Evolutionary conservation across 2,797 vertebrate species (phyloP).

Genomic region (Dendrocincla tyrannina): DNA sequence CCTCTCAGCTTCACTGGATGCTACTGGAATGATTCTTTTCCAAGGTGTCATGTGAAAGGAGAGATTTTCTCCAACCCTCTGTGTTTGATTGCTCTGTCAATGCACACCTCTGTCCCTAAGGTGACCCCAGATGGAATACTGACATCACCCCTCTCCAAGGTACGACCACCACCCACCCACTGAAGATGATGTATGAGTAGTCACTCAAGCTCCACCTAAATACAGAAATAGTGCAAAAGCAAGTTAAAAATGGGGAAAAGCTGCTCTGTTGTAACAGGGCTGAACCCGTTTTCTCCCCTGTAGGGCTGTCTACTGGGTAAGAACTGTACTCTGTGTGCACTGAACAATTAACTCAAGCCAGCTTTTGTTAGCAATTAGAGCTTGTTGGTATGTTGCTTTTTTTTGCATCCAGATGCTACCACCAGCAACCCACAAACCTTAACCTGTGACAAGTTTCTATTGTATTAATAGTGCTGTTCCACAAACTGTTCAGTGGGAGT

Average conservation of each 20-base stretch:
- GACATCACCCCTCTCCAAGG: neutral
- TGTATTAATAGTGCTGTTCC: too few species aligned
- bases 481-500: neutral
- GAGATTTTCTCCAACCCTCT: neutral
- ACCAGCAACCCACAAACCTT: neutral
- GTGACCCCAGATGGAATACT: neutral
- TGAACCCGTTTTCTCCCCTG: neutral
- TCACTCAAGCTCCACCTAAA: neutral
- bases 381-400: neutral
- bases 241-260: neutral
- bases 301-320: neutral
- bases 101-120: neutral
- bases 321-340: fast-evolving
- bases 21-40: neutral
- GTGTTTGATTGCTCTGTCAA: neutral
- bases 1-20: neutral
- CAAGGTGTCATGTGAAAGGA: neutral
- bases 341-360: neutral
- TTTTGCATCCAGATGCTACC: neutral
- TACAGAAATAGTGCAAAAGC: neutral
- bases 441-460: neutral
- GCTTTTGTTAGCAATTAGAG: neutral
- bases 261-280: neutral
- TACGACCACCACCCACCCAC: neutral
- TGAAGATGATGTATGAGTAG: neutral